Evolutionary conservation across 2,797 vertebrate species (phyloP), one percentile per base, ranked within the genome.

Genomic region (Hydrocynus forskahlii): DNA sequence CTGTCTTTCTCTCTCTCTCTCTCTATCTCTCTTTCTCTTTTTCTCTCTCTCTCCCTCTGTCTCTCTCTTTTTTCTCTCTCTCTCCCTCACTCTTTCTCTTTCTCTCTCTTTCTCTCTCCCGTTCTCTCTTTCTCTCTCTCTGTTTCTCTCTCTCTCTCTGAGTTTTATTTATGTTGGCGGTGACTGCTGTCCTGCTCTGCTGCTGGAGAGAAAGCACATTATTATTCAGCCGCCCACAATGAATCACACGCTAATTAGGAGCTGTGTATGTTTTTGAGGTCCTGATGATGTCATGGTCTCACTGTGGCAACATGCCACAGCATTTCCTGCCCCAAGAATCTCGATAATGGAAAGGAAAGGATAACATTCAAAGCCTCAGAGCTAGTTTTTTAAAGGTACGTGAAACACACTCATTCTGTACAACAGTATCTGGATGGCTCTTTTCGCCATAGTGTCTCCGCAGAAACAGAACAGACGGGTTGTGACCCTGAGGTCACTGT

Each of bases 221-320:
- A 88, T 93, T 92, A 91, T 91, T 91, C 90, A 71, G 29, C 73
- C 84, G 85, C 81, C 86, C 79, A 81, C 87, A 84, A 86, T 83
- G 79, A 87, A 88, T 84, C 88, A 86, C 88, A 90, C 91, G 89
- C 92, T 94, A 94, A 93, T 93, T 90, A 90, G 91, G 84, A 80
- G 84, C 85, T 73, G 79, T 85, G 90, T 86, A 85, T 19, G 77
- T 83, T 85, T 84, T 83, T 82, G 73, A 79, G 2, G 83, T 23
- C 89, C 85, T 50, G 83, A 73, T 94, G 93, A 95, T 92, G 91
- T 94, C 92, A 93, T 84, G 86, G 89, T 92, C 91, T 81, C 85
- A 86, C 87, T 79, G 78, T 83, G 87, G 89, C 92, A 92, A 90
- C 88, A 86, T 84, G 81, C 87, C 80, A 83, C 78, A 79, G 79